phyloP scores from a whole-genome alignment of 2,113 vertebrate species.

The Salminus brasiliensis region DNA sequence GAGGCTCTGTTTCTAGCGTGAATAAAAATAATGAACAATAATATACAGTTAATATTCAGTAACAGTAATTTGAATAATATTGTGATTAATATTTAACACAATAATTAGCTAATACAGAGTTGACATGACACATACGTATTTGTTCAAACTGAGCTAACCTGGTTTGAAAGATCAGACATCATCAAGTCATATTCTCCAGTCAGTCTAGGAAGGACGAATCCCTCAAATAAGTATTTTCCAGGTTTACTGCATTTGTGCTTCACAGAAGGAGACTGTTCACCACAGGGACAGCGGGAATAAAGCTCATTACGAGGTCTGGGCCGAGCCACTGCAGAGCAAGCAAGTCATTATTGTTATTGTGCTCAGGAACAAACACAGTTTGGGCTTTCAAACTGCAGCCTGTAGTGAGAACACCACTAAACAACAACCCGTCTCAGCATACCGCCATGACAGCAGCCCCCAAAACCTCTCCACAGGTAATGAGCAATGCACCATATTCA shows the following conservation, averaged over 20 bases:
- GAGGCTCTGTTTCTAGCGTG: too few species aligned
- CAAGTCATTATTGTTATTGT: background rate
- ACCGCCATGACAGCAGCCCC: background rate
- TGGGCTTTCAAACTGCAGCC: background rate
- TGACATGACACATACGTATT: too few species aligned
- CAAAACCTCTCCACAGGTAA: background rate
- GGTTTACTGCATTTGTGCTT: background rate
- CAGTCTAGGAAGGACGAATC: too few species aligned
- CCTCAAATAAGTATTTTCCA: background rate
- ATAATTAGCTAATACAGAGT: too few species aligned
- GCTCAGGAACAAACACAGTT: background rate
- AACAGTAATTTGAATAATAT: too few species aligned
- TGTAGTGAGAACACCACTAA: background rate
- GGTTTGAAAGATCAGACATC: too few species aligned
- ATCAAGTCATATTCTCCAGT: too few species aligned
- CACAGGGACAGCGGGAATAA: background rate
- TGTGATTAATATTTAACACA: too few species aligned
- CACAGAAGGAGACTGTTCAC: background rate
- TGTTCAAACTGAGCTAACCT: too few species aligned
- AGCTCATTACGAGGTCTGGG: background rate
- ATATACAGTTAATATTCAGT: too few species aligned
- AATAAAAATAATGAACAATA: too few species aligned
- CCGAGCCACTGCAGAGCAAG: background rate
- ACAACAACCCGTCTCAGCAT: background rate
- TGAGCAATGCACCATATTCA: background rate